A percentile compares a stretch with the other conserved stretches of the same genome.
Evolutionary conservation across 37 sponge, comb jelly and placozoan species (phyloP).

Genomic region (Dysidea cf. avara): DNA sequence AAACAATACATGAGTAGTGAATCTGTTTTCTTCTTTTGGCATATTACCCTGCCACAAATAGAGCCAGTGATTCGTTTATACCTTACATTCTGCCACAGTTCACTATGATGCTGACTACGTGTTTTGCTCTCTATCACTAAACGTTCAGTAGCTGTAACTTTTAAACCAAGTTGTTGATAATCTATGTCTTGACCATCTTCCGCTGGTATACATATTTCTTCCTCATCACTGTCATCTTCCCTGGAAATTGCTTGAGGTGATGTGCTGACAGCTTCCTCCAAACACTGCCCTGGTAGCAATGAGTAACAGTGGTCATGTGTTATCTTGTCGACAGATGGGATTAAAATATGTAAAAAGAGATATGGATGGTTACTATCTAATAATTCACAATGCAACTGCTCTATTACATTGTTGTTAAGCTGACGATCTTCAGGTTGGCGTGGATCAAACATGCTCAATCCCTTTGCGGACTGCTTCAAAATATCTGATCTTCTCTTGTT

Average conservation of each 20-base stretch:
- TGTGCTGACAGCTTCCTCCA: too few relatives aligned
- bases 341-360: constrained; percentile 16
- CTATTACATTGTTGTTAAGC: neutral
- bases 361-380: constrained; percentile 9
- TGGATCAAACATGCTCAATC: constrained; percentile 16
- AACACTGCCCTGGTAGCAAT: too few relatives aligned
- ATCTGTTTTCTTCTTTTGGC: constrained; percentile 18
- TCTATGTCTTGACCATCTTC: too few relatives aligned
- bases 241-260: too few relatives aligned
- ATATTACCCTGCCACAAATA: constrained; percentile 13
- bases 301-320: too few relatives aligned
- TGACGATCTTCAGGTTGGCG: constrained; percentile 9
- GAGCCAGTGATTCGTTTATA: constrained; percentile 26
- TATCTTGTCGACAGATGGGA: constrained; percentile 21
- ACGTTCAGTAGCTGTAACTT: neutral
- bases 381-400: constrained; percentile 22
- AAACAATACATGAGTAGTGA: constrained; percentile 21
- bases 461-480: neutral
- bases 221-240: too few relatives aligned
- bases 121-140: too few relatives aligned
- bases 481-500: constrained; percentile 5
- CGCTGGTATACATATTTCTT: too few relatives aligned
- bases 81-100: too few relatives aligned
- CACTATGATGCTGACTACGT: too few relatives aligned
- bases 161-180: too few relatives aligned